These are phyloP conservation scores for Zaprionus inermis DNA, from an alignment of 1,140 invertebrate species.

Conservation along the genomic window DNA sequence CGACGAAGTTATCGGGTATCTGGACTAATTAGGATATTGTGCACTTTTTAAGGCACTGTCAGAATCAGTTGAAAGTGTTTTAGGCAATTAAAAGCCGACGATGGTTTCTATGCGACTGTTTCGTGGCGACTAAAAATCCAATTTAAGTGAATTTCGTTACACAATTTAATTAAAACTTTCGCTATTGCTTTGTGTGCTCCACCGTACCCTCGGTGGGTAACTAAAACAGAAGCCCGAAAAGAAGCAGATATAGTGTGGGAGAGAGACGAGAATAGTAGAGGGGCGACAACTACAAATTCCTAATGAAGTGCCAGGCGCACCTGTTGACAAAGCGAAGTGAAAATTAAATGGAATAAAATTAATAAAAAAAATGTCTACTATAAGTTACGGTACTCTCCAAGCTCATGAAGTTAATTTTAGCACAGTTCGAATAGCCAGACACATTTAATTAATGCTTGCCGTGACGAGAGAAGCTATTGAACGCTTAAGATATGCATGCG, in stretches of 20 bases:
- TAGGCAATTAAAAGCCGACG: conserved; percentile 53
- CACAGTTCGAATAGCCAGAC: neutral
- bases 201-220: conserved; percentile 15
- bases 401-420: neutral
- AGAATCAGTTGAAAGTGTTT: conserved; percentile 53
- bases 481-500: conserved; percentile 36
- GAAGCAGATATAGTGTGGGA: neutral
- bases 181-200: conserved; percentile 30
- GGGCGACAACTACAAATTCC: conserved; percentile 46
- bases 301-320: conserved; percentile 74
- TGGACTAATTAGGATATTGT: conserved; percentile 60
- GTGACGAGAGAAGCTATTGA: conserved; percentile 24
- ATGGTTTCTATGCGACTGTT: conserved; percentile 69
- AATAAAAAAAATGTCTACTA: conserved; percentile 63
- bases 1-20: conserved; percentile 34
- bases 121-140: conserved; percentile 75
- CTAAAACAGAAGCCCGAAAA: neutral
- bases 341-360: conserved; percentile 62
- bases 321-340: conserved; percentile 64
- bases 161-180: conserved; percentile 79
- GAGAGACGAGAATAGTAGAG: conserved; percentile 5
- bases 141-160: conserved; percentile 71
- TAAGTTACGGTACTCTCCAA: neutral
- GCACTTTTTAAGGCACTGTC: neutral
- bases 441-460: conserved; percentile 30